These are phyloP conservation scores for Thereva unica DNA, from an alignment of 2,888 invertebrate species.

Conservation along the genomic window DNA sequence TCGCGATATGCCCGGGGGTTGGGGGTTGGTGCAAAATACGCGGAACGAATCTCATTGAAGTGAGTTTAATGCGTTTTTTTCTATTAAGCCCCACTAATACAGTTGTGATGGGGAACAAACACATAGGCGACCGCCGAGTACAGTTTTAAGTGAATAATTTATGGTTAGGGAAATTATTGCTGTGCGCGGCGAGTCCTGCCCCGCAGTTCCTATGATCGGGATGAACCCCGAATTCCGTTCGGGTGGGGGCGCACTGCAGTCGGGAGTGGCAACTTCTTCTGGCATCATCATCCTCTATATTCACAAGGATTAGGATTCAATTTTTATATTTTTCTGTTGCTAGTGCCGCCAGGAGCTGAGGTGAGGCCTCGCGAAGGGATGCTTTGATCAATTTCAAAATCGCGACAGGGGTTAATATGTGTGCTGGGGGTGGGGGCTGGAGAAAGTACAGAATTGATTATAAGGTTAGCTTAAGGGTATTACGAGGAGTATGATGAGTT, in stretches of 20 bases:
- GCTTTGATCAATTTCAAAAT: conserved; percentile 2
- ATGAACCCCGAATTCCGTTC: conserved; percentile 9
- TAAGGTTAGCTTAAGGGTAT: too few relatives aligned
- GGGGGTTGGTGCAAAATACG: conserved; percentile 33
- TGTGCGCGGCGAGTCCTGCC: conserved; percentile 2
- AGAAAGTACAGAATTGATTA: too few relatives aligned
- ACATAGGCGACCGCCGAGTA: conserved; percentile 7
- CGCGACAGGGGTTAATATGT: conserved; percentile 5
- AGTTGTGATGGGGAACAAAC: conserved; percentile 4
- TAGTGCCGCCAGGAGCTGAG: neutral
- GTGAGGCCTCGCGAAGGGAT: neutral
- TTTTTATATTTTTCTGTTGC: conserved; percentile 49
- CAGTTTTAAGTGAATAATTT: conserved; percentile 37
- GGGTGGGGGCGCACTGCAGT: conserved; percentile 4
- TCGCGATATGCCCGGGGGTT: neutral
- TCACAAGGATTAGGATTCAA: conserved; percentile 59
- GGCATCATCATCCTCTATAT: conserved; percentile 58
- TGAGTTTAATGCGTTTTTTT: conserved; percentile 36
- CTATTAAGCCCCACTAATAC: conserved; percentile 19
- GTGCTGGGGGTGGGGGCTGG: too few relatives aligned
- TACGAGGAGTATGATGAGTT: too few relatives aligned
- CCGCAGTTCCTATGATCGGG: conserved; percentile 7
- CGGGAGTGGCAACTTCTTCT: conserved; percentile 10
- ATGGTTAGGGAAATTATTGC: conserved; percentile 37
- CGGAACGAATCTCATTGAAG: conserved; percentile 38